Conservation (phyloP, 2,113 vertebrate species). For the Alethe diademata region DNA sequence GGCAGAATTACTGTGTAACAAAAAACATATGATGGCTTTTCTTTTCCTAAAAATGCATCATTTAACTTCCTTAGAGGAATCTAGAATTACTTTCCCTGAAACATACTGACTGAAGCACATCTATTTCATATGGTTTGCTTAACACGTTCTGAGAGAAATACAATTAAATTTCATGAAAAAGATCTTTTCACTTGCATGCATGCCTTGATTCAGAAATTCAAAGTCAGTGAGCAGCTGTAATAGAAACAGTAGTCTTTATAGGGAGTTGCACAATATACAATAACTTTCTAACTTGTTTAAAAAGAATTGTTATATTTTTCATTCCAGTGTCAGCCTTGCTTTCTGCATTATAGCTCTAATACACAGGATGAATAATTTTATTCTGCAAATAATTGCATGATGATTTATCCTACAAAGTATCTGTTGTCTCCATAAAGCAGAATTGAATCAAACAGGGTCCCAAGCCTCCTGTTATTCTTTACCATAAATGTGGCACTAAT, state of each 20-base stretch:
- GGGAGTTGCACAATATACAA: neutral
- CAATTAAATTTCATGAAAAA: neutral
- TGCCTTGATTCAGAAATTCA: neutral
- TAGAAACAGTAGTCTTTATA: neutral
- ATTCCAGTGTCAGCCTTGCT: neutral
- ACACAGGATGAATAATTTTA: neutral
- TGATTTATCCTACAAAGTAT: neutral
- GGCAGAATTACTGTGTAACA: neutral
- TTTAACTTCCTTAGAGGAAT: neutral
- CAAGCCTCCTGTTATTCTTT: neutral
- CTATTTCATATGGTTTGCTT: neutral
- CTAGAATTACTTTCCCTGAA: neutral
- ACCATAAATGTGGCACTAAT: neutral
- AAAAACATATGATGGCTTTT: neutral
- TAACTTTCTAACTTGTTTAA: neutral
- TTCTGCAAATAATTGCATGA: neutral
- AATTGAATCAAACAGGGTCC: neutral
- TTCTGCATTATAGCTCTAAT: neutral
- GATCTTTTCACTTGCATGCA: neutral
- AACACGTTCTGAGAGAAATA: neutral
- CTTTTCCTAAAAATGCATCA: neutral
- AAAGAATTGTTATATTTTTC: neutral
- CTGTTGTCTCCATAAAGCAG: neutral
- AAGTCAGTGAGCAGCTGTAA: neutral
- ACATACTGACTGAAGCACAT: neutral